Evolutionary conservation across 2,888 invertebrate genomes (phyloP).

Genomic region (Stenchaetothrips biformis): DNA sequence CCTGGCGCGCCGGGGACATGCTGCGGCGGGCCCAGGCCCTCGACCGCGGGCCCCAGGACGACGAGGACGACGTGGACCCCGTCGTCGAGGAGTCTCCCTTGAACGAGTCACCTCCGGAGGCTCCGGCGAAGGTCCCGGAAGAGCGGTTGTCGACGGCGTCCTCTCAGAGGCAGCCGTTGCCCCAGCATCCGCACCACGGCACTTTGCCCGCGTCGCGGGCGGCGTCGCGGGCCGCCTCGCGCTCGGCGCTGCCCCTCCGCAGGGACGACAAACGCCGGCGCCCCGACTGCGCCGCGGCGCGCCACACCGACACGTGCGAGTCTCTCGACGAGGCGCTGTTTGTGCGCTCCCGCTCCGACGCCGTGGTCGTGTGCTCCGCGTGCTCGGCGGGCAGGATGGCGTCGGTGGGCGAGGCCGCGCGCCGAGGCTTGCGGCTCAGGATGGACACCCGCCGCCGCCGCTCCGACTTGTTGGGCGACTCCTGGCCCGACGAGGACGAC

Average conservation of each 20-base stretch:
- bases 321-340: slow-evolving; percentile 36
- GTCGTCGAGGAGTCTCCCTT: slow-evolving; percentile 26
- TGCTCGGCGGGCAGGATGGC: slow-evolving; percentile 39
- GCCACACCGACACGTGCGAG: slow-evolving; percentile 32
- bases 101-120: slow-evolving; percentile 36
- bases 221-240: slow-evolving; percentile 43
- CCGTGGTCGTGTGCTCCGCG: slow-evolving; percentile 42
- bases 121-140: slow-evolving; percentile 41
- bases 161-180: slow-evolving; percentile 66
- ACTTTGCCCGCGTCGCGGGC: slow-evolving; percentile 60
- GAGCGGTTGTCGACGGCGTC: slow-evolving; percentile 45
- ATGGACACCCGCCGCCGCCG: slow-evolving; percentile 41
- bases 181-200: slow-evolving; percentile 83
- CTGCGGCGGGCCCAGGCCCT: slow-evolving; percentile 40
- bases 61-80: slow-evolving; percentile 32
- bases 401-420: slow-evolving; percentile 20
- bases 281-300: slow-evolving; percentile 38
- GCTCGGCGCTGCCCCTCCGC: slow-evolving; percentile 28
- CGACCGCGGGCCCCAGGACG: slow-evolving; percentile 26
- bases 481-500: slow-evolving; percentile 48
- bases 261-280: slow-evolving; percentile 35
- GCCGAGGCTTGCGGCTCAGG: slow-evolving; percentile 25
- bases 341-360: slow-evolving; percentile 41
- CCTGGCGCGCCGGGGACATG: slow-evolving; percentile 26
- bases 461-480: slow-evolving; percentile 45